Evolutionary conservation across 2,113 vertebrate genomes (phyloP).

Genomic region (Puffinus mauretanicus): DNA sequence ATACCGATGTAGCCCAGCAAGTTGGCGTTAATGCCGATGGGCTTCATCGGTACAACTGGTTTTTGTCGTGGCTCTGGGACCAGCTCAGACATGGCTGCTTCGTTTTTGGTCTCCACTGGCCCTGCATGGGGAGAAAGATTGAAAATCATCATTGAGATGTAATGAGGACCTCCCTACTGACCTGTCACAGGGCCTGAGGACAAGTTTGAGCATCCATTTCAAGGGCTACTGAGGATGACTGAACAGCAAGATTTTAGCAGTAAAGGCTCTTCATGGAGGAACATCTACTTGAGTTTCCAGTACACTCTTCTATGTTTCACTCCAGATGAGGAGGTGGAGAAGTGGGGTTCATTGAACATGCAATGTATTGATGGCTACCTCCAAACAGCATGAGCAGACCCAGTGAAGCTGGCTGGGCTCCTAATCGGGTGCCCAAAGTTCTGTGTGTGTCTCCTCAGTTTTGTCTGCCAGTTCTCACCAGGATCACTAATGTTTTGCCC

Average conservation of each 20-base stretch:
- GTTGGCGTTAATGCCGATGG: conserved; percentile 81
- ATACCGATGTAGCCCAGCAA: conserved; percentile 94
- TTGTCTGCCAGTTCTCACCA: background rate
- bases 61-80: conserved; percentile 92
- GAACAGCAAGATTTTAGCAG: background rate
- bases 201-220: background rate
- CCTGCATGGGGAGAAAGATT: conserved; percentile 66
- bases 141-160: background rate
- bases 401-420: background rate
- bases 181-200: background rate
- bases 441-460: background rate
- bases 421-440: background rate
- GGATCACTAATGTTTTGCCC: background rate
- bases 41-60: conserved; percentile 91
- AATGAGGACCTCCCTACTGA: background rate
- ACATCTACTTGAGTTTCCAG: background rate
- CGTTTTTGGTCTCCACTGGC: conserved; percentile 72
- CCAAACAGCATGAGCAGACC: background rate
- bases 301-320: background rate
- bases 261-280: background rate
- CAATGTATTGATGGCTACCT: background rate
- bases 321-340: background rate
- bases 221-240: background rate
- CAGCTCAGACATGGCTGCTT: conserved; percentile 89
- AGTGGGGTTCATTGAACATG: background rate